phyloP scores from a whole-genome alignment of 2,797 vertebrate genomes.

The Hoplostethus mediterraneus region DNA sequence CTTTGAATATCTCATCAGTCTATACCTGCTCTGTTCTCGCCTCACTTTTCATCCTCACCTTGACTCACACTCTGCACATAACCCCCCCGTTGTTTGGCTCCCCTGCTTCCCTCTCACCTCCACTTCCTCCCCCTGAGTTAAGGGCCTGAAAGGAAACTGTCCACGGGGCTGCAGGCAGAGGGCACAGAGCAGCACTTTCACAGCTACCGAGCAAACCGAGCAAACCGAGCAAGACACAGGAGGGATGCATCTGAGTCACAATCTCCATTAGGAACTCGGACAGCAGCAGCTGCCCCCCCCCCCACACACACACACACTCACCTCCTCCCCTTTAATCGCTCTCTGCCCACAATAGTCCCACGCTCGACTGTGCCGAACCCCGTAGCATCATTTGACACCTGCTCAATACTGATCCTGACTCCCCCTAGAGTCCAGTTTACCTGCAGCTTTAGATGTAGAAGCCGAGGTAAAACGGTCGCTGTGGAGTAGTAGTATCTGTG shows the following conservation, averaged over 20 bases:
- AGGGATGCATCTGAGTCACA: slow-evolving; percentile 29
- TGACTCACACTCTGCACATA: slow-evolving; percentile 3
- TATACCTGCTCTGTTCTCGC: slow-evolving; percentile 40
- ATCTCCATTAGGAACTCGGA: slow-evolving; percentile 10
- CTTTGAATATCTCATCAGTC: slow-evolving; percentile 45
- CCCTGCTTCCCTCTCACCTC: not conserved
- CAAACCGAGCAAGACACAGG: slow-evolving; percentile 36
- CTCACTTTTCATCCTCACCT: slow-evolving; percentile 57
- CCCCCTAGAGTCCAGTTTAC: too few species aligned
- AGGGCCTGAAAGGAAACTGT: slow-evolving; percentile 23
- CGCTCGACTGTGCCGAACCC: too few species aligned
- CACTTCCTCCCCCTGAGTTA: not conserved
- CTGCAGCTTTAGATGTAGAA: too few species aligned
- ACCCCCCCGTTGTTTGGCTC: not conserved
- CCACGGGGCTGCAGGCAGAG: slow-evolving; percentile 43
- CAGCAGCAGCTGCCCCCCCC: slow-evolving; percentile 1
- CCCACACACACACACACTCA: too few species aligned
- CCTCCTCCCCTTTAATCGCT: too few species aligned
- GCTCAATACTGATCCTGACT: too few species aligned
- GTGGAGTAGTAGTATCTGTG: too few species aligned
- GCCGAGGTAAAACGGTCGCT: too few species aligned
- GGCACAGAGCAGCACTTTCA: slow-evolving; percentile 33
- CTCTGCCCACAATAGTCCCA: too few species aligned
- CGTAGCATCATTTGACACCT: too few species aligned
- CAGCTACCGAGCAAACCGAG: slow-evolving; percentile 49